Evolutionary conservation across 2,113 vertebrate genomes (phyloP).

Genomic region (Danionella cerebrum): DNA sequence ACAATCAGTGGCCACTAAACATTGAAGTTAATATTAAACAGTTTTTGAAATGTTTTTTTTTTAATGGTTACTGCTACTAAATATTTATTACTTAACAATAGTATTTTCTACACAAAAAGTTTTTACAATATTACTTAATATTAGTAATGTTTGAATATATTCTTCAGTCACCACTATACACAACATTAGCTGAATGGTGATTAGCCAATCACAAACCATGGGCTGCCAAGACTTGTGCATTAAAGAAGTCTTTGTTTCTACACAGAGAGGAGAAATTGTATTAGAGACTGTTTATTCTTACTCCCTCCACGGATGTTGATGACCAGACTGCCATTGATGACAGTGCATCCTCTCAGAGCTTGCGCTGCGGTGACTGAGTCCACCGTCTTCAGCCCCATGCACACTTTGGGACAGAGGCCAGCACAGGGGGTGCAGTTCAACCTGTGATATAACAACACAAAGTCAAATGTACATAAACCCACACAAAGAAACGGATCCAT

Average conservation of each 20-base stretch:
- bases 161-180: not conserved
- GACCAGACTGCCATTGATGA: conserved; percentile 84
- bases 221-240: not conserved
- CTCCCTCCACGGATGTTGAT: conserved; percentile 95
- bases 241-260: not conserved
- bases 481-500: not conserved
- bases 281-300: conserved; percentile 56
- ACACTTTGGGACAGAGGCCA: conserved; percentile 90
- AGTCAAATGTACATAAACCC: conserved; percentile 29
- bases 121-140: no score
- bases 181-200: not conserved
- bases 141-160: no score
- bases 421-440: conserved; percentile 81
- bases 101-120: no score
- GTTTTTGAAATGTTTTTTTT: no score
- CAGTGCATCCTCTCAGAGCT: conserved; percentile 84
- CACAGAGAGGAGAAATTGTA: not conserved
- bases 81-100: not conserved
- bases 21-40: no score
- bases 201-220: not conserved
- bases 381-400: conserved; percentile 72
- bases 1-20: no score
- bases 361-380: conserved; percentile 89
- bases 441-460: conserved; percentile 54
- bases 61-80: no score